Conservation (phyloP, 2,888 invertebrate species). For the Aphidoletes aphidimyza region DNA sequence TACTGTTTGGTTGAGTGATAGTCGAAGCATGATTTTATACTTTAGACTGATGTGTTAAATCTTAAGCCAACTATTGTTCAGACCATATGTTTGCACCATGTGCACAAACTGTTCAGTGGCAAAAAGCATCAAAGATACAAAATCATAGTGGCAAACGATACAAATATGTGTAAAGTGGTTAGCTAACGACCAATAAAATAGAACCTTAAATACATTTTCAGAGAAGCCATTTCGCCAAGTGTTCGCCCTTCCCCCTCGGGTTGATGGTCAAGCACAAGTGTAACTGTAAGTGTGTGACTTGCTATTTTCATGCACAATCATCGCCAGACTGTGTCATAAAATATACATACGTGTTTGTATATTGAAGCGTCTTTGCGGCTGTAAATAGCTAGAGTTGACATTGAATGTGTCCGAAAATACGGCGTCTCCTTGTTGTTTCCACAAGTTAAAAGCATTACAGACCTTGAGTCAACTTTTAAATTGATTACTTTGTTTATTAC, state of each 20-base stretch:
- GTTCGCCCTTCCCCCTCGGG: too few relatives aligned
- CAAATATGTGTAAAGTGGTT: constrained; percentile 48
- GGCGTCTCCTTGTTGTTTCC: too few relatives aligned
- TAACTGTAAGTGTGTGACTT: constrained; percentile 18
- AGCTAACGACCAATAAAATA: constrained; percentile 52
- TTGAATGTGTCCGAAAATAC: neutral
- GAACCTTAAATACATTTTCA: constrained; percentile 43
- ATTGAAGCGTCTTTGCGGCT: neutral
- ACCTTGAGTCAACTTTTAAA: neutral
- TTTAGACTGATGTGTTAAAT: constrained; percentile 53
- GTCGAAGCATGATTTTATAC: constrained; percentile 50
- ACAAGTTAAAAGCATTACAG: too few relatives aligned
- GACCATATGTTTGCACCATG: constrained; percentile 32
- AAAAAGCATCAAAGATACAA: neutral
- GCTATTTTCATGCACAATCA: constrained; percentile 36
- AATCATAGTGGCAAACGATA: neutral
- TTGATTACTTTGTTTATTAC: neutral
- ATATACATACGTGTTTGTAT: constrained; percentile 21
- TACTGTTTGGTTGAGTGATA: constrained; percentile 36
- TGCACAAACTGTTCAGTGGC: neutral
- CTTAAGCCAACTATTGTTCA: constrained; percentile 39
- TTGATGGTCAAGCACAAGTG: constrained; percentile 47
- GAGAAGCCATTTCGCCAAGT: neutral
- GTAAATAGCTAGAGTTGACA: constrained; percentile 19
- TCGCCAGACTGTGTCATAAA: constrained; percentile 28